Percentiles rank a stretch among this genome's conserved stretches.
Conservation (phyloP, 2,113 vertebrate genomes). For the Callionymus lyra region DNA sequence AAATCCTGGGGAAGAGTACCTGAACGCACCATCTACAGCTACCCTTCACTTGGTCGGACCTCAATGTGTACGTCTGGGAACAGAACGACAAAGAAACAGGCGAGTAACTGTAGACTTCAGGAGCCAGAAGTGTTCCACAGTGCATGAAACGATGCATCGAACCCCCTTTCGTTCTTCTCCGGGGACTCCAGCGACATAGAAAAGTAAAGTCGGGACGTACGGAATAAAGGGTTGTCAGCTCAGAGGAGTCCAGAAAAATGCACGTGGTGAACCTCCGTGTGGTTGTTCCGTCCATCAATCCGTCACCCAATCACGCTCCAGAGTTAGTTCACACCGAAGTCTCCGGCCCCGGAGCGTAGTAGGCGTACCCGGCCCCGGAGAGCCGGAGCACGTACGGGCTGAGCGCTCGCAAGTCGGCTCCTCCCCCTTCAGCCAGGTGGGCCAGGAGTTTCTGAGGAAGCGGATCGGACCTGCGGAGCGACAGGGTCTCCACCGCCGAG, state of each 20-base stretch:
- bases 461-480: slow-evolving; percentile 62
- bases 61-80: slow-evolving; percentile 19
- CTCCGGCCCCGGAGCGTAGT: slow-evolving; percentile 72
- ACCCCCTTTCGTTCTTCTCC: background rate
- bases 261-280: slow-evolving; percentile 39
- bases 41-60: slow-evolving; percentile 54
- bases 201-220: slow-evolving; percentile 21
- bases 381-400: slow-evolving; percentile 61
- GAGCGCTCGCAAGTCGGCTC: slow-evolving; percentile 64
- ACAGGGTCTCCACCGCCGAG: slow-evolving; percentile 46
- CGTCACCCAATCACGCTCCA: slow-evolving; percentile 1
- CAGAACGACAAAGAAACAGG: slow-evolving; percentile 18
- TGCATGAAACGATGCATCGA: no score
- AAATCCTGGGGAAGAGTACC: no score
- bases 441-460: slow-evolving; percentile 63
- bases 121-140: slow-evolving; percentile 14
- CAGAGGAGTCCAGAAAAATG: slow-evolving; percentile 41
- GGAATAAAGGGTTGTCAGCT: slow-evolving; percentile 31
- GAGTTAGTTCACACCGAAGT: slow-evolving; percentile 66
- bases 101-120: slow-evolving; percentile 20
- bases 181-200: slow-evolving; percentile 1
- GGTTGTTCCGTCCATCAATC: slow-evolving; percentile 4
- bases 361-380: slow-evolving; percentile 60
- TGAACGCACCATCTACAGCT: background rate
- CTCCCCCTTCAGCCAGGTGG: slow-evolving; percentile 61